Base-by-base conservation (phyloP, 2,888 invertebrate species). In the Leucoma salicis region DNA sequence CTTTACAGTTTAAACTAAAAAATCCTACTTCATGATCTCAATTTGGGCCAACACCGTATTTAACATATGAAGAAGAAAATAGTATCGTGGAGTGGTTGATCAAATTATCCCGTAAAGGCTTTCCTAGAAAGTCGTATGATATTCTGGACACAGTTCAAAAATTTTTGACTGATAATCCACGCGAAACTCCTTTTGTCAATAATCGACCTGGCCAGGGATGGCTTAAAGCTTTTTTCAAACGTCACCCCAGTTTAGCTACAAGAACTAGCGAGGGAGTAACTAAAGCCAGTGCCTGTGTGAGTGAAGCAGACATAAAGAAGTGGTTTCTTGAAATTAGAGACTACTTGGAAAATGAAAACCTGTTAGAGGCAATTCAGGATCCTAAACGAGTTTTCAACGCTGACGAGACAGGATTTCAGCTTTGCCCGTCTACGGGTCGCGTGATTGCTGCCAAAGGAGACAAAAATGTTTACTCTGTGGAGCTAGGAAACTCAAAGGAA, bases 401-500 rank as follows among this genome's bases (percentile, higher is more conserved):
- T 3, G 35, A 35, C 11, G 35, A 27, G 15, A 35, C 6, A 7
- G 35, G 27, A 8, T 35, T 35, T 27, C 15, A 46, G 13, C 31
- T 27, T 12, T 28, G 27, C 5, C 7, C 14, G 7, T 13, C 29
- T 4, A 29, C 13, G 2, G 14, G 14, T 12, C 7, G 14, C 5
- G 29, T 29, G 5, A 13, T 13, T 7, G 29, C 29, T 5, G 8
- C 2, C 4, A 29, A 29, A 29, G 29, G 29, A 14, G 35, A 35
- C 6, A 35, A 35, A 48, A 74, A 76, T 49, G 68, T 79, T 2
- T 77, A 35, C n/a, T 67, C 24, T 15, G 11, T 14, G n/a, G 11
- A 6, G 8, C n/a, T n/a, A n/a, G n/a, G n/a, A n/a, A n/a, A 35
- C 14, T 14, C 27, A 13, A 29, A 29, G 8, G 29, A 29, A 13